Evolutionary conservation across 2,888 invertebrate species (phyloP), one percentile per base, ranked within the genome.

Genomic region (Drosophila pullipes): DNA sequence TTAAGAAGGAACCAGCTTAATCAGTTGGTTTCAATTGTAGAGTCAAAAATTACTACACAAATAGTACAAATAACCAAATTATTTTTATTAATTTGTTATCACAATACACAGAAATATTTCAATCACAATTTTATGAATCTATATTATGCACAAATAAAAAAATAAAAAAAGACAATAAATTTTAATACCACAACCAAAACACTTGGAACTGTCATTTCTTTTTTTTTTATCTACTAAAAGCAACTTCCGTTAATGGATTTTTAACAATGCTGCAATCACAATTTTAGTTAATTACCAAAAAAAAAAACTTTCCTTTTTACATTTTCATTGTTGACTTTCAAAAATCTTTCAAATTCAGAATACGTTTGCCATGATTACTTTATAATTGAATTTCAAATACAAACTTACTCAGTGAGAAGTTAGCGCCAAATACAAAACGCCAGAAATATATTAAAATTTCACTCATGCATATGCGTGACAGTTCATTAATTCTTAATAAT

Each of bases 321-420:
- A 68, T n/a, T n/a, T n/a, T n/a, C n/a, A n/a, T n/a, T n/a, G 25
- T 37, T 55, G 44, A 41, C 37, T 47, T 65, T 58, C 55, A 62
- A 55, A 41, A 33, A 31, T 28, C 33, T 11, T 1, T 33, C 4
- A 33, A 44, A 25, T n/a, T 4, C 11, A 5, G 10, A 13, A 18
- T 37, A 37, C 9, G 52, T 44, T 7, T 11, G 13, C 47, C 31
- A 7, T 10, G 25, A 16, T 28, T 25, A 39, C 57, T 31, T 53
- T 25, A 50, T 47, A 39, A 61, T 66, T 50, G 31, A 13, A 67
- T 60, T 74, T 63, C 28, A 60, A 49, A 57, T 57, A 22, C 33
- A 66, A 64, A 76, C 77, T 77, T 63, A 77, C 77, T 75, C 70
- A 39, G 65, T 50, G 49, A 9, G n/a, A 37, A 35, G 54, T 49